Percentiles rank a stretch among this genome's conserved stretches.
phyloP scores from a whole-genome alignment of 2,113 vertebrate species.

The Spheniscus mendiculus region DNA sequence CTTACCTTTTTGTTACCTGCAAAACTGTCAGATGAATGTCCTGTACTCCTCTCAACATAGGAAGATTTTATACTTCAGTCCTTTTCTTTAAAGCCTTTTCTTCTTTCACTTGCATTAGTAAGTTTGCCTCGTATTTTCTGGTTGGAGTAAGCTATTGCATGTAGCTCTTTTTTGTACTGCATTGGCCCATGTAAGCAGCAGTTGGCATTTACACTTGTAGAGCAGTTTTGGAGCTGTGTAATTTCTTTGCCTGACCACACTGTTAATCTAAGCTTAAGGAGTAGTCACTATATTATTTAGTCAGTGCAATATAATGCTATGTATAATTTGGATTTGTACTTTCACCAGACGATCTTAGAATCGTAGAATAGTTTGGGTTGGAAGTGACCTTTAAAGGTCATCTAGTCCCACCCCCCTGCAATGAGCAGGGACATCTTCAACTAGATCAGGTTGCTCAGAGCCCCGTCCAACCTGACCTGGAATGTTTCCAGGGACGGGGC shows the following conservation, averaged over 20 bases:
- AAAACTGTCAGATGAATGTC: neutral
- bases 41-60: rapidly evolving
- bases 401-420: neutral
- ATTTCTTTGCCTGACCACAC: neutral
- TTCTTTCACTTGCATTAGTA: neutral
- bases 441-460: neutral
- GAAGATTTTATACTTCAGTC: neutral
- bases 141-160: neutral
- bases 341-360: neutral
- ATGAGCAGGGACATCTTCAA: rapidly evolving
- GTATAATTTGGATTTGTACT: neutral
- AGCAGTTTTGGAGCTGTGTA: neutral
- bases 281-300: neutral
- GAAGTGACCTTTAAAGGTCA: neutral
- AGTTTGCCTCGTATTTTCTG: neutral
- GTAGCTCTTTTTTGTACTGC: neutral
- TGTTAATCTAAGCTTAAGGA: neutral
- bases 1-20: neutral
- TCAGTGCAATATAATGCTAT: neutral
- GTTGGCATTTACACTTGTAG: neutral
- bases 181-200: rapidly evolving
- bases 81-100: neutral
- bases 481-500: neutral
- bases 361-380: no score
- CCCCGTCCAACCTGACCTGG: neutral